Conservation (phyloP, 2,888 invertebrate genomes). For the Octonoba sinensis region DNA sequence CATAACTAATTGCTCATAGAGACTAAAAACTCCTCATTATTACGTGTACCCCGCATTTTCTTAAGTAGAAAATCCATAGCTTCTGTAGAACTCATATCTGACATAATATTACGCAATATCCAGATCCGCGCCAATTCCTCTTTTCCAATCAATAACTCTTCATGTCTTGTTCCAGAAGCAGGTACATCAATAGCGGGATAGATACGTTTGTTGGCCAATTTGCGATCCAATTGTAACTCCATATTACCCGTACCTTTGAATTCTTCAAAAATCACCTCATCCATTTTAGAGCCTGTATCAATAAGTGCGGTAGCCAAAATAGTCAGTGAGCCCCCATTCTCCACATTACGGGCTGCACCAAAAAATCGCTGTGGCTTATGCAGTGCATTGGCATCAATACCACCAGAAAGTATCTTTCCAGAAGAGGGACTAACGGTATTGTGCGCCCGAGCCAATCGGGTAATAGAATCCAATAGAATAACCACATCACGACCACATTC, state of each 20-base stretch:
- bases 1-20: no score
- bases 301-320: constrained; percentile 4
- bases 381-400: constrained; percentile 7
- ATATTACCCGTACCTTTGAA: constrained; percentile 14
- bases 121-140: neutral
- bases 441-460: no score
- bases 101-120: neutral
- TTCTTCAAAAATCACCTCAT: constrained; percentile 14
- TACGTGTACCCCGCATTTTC: no score
- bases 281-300: constrained; percentile 10
- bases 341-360: constrained; percentile 8
- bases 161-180: neutral
- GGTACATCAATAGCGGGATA: constrained; percentile 5
- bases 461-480: neutral
- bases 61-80: constrained; percentile 12
- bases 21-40: no score
- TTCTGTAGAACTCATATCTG: neutral
- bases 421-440: constrained; percentile 4
- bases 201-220: neutral
- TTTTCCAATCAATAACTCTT: neutral
- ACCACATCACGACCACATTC: neutral
- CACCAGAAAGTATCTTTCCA: constrained; percentile 9
- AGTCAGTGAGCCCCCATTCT: constrained; percentile 4
- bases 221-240: neutral
- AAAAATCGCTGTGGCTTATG: constrained; percentile 10